phyloP scores from a whole-genome alignment of 2,113 vertebrate genomes.

The Eulemur rufifrons region DNA sequence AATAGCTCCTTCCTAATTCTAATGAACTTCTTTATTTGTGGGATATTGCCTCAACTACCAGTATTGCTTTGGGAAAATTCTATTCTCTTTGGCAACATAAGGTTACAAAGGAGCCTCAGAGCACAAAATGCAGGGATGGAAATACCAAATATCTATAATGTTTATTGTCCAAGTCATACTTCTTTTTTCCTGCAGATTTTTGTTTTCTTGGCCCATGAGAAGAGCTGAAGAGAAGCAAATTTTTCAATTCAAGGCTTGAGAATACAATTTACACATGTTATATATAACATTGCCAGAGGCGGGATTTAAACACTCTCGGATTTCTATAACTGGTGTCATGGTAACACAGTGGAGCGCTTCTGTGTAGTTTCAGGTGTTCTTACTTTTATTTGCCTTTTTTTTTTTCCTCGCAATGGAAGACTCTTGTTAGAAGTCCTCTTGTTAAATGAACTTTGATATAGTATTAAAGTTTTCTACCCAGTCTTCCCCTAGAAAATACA shows the following conservation, averaged over 20 bases:
- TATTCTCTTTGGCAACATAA: slow-evolving; percentile 19
- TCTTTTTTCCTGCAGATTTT: background rate
- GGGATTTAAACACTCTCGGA: background rate
- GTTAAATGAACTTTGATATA: background rate
- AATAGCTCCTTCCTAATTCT: background rate
- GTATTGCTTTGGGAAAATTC: slow-evolving; percentile 1
- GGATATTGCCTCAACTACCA: slow-evolving; percentile 3
- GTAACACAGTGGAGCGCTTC: background rate
- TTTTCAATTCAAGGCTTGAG: slow-evolving; percentile 40
- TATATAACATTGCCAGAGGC: slow-evolving; percentile 10
- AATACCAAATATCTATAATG: slow-evolving; percentile 26
- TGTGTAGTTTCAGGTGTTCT: background rate
- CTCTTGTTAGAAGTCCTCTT: background rate
- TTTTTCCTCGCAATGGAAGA: background rate
- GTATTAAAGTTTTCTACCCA: background rate
- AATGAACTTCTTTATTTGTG: slow-evolving; percentile 12
- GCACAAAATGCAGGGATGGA: background rate
- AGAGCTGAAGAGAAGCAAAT: slow-evolving; percentile 12
- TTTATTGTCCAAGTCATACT: background rate
- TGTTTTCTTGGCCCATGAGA: background rate
- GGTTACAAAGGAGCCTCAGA: background rate
- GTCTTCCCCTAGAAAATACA: background rate
- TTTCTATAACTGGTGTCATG: slow-evolving; percentile 9
- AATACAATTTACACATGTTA: slow-evolving; percentile 29
- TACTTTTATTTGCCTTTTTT: slow-evolving; percentile 1